Evolutionary conservation across 2,888 invertebrate species (phyloP).

Genomic region (Poecilobothrus nobilitatus): DNA sequence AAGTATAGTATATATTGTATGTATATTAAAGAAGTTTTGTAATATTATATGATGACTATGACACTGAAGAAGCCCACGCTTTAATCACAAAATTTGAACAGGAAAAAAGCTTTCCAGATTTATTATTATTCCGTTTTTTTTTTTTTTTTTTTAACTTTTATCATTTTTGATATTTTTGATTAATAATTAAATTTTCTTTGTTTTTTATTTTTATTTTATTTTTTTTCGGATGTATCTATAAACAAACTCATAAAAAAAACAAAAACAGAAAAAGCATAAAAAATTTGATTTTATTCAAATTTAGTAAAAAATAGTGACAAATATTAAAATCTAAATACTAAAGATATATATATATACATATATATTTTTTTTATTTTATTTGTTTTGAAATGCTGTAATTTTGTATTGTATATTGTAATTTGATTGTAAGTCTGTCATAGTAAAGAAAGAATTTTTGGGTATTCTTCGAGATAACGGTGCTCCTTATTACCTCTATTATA

Average conservation of each 20-base stretch:
- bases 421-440: too few species aligned
- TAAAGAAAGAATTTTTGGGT: too few species aligned
- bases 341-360: too few species aligned
- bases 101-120: not conserved
- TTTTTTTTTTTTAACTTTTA: not conserved
- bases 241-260: not conserved
- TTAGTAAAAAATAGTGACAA: not conserved
- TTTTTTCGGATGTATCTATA: not conserved
- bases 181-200: not conserved
- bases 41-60: not conserved
- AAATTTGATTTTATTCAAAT: not conserved
- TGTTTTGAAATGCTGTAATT: too few species aligned
- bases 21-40: not conserved
- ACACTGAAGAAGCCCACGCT: slow-evolving; percentile 6
- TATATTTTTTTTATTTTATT: too few species aligned
- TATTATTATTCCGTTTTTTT: not conserved
- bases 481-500: too few species aligned
- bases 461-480: too few species aligned
- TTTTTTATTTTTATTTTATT: not conserved
- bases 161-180: not conserved
- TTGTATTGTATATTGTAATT: too few species aligned
- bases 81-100: not conserved
- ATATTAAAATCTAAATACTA: too few species aligned
- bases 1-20: too few species aligned
- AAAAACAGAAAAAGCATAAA: not conserved